These are phyloP conservation scores for Lasiurus cinereus DNA, from an alignment of 2,113 vertebrate genomes.

Conservation along the genomic window DNA sequence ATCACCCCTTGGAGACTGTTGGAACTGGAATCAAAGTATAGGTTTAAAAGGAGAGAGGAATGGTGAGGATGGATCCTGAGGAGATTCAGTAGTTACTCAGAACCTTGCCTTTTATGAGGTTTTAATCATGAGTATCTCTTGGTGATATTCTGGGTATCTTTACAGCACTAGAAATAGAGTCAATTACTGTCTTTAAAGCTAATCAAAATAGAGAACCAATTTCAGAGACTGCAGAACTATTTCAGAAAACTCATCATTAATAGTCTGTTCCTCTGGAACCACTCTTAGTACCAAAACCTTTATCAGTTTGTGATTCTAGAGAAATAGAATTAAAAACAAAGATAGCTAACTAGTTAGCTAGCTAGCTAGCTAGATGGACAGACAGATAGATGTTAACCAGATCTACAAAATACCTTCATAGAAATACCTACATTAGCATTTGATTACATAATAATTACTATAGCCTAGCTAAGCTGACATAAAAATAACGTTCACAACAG, in stretches of 20 bases:
- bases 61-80: background rate
- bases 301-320: background rate
- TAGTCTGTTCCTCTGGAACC: background rate
- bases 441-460: background rate
- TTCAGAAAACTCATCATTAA: background rate
- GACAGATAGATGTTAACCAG: background rate
- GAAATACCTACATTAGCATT: background rate
- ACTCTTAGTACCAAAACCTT: background rate
- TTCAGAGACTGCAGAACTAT: background rate
- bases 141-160: background rate
- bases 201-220: background rate
- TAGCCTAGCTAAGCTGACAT: background rate
- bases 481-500: background rate
- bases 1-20: background rate
- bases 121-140: background rate
- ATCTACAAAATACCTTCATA: background rate
- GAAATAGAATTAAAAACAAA: background rate
- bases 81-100: background rate
- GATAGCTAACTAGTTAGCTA: background rate
- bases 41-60: background rate
- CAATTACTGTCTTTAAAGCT: background rate
- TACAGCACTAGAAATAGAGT: background rate
- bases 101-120: background rate
- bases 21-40: background rate
- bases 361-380: too few relatives aligned